Conservation (phyloP, 2,888 invertebrate genomes). For the Ferrisia virgata region DNA sequence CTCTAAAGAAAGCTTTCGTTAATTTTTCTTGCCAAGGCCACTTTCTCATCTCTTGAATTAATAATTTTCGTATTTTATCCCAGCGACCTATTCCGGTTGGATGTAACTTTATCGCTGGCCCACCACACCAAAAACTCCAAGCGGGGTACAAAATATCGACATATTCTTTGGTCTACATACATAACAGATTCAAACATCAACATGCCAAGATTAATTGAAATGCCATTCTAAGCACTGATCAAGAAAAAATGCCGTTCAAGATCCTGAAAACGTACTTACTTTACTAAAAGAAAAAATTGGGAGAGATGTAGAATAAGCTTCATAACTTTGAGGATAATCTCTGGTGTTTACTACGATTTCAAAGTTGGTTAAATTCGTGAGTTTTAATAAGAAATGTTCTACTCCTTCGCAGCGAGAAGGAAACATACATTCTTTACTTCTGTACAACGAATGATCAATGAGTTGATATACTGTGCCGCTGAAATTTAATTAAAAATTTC, state of each 20-base stretch:
- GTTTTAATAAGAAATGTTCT: conserved; percentile 76
- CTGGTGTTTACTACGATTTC: conserved; percentile 85
- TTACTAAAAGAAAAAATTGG: conserved; percentile 98
- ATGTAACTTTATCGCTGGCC: conserved; percentile 90
- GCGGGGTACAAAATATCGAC: conserved; percentile 92
- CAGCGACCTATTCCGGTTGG: conserved; percentile 91
- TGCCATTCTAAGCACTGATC: too few species aligned
- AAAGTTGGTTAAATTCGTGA: conserved; percentile 73
- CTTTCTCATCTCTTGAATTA: conserved; percentile 64
- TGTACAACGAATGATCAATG: conserved; percentile 72
- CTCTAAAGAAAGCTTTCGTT: conserved; percentile 78
- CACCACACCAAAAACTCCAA: conserved; percentile 98
- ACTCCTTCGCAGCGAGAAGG: conserved; percentile 87
- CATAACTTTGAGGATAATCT: conserved; percentile 86
- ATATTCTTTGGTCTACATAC: conserved; percentile 65
- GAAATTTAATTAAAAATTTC: neutral
- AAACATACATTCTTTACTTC: conserved; percentile 84
- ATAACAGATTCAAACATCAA: conserved; percentile 45
- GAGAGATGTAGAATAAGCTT: conserved; percentile 60
- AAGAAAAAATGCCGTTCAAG: too few species aligned
- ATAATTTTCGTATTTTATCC: conserved; percentile 75
- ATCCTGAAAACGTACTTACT: conserved; percentile 55
- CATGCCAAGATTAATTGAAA: too few species aligned
- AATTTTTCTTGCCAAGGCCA: conserved; percentile 76
- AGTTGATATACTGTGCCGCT: conserved; percentile 66